Evolutionary conservation across 1,140 invertebrate species (phyloP), one percentile per base, ranked within the genome.

Genomic region (Eufriesea mexicana): DNA sequence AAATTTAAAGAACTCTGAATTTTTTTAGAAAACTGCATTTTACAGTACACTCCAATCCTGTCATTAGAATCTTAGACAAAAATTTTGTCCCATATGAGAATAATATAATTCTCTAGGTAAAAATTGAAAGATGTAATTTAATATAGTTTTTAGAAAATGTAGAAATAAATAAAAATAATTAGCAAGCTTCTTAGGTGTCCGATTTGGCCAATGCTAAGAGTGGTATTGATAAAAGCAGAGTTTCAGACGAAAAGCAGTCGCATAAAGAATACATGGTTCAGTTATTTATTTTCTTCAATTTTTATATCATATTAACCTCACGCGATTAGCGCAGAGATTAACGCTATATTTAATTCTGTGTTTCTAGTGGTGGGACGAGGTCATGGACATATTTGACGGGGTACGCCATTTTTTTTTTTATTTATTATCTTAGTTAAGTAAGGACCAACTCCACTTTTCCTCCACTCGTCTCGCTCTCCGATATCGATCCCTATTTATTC

Each of bases 311-410:
- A 28, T 72, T 85, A 88, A 80, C 71, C 16, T 54, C 23, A 80
- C 86, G 86, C 82, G 57, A 76, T 79, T 83, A 83, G 85, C 51
- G 92, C 92, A 86, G 92, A 93, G 92, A 90, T 84, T 94, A 94
- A 94, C 89, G 90, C 90, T 89, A 84, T 92, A 92, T 89, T 94
- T 94, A 93, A 94, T 95, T 95, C 95, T 96, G 95, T 95, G 96
- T 96, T 97, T 97, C 95, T 97, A 98, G 97, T 98, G 97, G 97
- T 98, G 97, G 97, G 97, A 98, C 96, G 97, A 98, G 96, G 97
- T 98, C 95, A 97, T 98, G 96, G 97, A 98, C 95, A 97, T 98
- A 95, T 98, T 98, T 96, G 97, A 98, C 93, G 97, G 96, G 97
- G 97, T 98, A 97, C 96, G 96, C 95, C 92, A 94, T 91, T 94